Percentiles rank a stretch among this genome's conserved stretches.
These are phyloP conservation scores for Dilophus febrilis DNA, from an alignment of 2,888 invertebrate genomes.

Conservation along the genomic window DNA sequence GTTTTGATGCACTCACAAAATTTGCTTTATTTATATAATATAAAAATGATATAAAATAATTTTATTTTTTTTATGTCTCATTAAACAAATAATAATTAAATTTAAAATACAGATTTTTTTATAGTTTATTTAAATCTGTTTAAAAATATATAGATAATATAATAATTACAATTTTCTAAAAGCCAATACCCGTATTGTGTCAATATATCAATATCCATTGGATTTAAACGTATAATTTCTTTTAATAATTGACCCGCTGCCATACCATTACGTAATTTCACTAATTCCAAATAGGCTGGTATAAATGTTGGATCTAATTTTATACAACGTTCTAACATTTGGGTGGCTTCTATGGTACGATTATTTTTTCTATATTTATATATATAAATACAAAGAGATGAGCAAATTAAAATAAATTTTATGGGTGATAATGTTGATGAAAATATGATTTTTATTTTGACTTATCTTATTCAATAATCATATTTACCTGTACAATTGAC, in stretches of 20 bases:
- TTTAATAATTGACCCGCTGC: constrained; percentile 39
- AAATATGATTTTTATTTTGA: constrained; percentile 1
- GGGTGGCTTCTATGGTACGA: constrained; percentile 42
- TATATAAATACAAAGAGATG: not conserved
- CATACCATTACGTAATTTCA: constrained; percentile 38
- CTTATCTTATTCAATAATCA: not conserved
- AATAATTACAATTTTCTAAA: constrained; percentile 7
- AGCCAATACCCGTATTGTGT: constrained; percentile 10
- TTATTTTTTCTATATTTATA: constrained; percentile 43
- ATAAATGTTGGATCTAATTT: constrained; percentile 48
- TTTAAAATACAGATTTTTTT: not conserved
- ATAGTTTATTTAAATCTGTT: not conserved
- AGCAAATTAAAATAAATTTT: too few relatives aligned
- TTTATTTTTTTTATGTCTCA: not conserved
- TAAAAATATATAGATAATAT: not conserved
- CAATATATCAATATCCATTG: constrained; percentile 16
- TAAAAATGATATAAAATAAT: not conserved
- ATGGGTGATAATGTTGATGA: too few relatives aligned
- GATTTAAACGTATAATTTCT: constrained; percentile 47
- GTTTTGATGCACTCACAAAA: constrained; percentile 2
- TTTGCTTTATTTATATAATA: constrained; percentile 1
- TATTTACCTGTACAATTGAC: constrained; percentile 58
- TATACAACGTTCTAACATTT: constrained; percentile 52
- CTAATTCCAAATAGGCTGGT: constrained; percentile 49
- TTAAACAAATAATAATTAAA: not conserved